These are phyloP conservation scores for Macropus fuliginosus DNA, from an alignment of 2,797 vertebrate genomes.

Conservation along the genomic window DNA sequence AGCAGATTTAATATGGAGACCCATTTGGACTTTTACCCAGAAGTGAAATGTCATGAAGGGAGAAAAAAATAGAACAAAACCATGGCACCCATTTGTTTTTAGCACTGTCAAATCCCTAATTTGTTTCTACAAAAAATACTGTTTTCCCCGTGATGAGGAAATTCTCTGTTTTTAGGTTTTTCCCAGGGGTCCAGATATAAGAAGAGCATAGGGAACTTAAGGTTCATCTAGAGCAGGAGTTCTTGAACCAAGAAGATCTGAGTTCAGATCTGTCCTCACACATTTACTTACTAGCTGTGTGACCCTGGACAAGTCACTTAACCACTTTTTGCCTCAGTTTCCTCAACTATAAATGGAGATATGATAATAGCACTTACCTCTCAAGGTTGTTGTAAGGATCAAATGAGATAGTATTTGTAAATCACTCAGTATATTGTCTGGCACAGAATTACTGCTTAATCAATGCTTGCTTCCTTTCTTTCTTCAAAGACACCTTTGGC, in stretches of 20 bases:
- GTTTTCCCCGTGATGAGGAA: background rate
- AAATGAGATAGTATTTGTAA: background rate
- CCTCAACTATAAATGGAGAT: background rate
- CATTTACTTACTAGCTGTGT: background rate
- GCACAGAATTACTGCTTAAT: background rate
- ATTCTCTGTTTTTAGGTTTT: slow-evolving; percentile 26
- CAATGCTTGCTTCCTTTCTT: background rate
- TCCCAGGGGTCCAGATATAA: background rate
- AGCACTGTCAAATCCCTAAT: background rate
- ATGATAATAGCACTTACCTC: background rate
- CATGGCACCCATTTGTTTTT: background rate
- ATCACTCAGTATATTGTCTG: background rate
- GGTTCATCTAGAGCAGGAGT: background rate
- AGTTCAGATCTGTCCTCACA: background rate
- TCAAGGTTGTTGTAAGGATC: background rate
- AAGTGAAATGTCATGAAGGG: slow-evolving; percentile 43
- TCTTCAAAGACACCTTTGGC: background rate
- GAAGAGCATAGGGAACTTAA: slow-evolving; percentile 24
- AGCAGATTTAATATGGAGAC: slow-evolving; percentile 69
- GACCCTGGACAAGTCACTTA: background rate
- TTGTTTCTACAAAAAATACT: background rate
- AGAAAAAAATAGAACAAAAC: slow-evolving; percentile 14
- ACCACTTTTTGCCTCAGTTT: background rate
- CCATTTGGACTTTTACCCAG: slow-evolving; percentile 57
- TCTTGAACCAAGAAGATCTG: background rate